Conservation (phyloP, 2,888 invertebrate species). For the Cryptus viduatorius region DNA sequence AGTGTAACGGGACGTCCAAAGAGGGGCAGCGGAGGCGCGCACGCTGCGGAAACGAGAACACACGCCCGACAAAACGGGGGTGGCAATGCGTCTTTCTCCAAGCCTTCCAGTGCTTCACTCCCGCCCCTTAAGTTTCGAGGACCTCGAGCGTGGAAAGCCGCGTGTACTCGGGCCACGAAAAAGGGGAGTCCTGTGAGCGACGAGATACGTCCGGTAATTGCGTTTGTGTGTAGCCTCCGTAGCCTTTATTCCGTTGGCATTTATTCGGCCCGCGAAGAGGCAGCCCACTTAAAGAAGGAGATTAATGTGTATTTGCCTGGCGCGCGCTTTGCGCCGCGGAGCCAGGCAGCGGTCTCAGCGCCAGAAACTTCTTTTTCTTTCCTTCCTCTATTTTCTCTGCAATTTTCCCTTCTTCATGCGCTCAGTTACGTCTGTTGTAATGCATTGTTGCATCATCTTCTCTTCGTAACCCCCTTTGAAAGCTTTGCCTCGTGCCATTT, state of each 20-base stretch:
- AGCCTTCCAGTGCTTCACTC: constrained; percentile 58
- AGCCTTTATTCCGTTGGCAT: constrained; percentile 81
- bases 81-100: constrained; percentile 66
- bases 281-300: constrained; percentile 79
- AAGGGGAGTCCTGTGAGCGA: constrained; percentile 40
- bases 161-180: constrained; percentile 44
- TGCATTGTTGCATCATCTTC: constrained; percentile 3
- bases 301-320: constrained; percentile 80
- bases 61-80: constrained; percentile 53
- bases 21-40: not conserved
- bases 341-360: constrained; percentile 72
- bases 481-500: too few species aligned
- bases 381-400: not conserved
- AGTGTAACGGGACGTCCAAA: constrained; percentile 3
- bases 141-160: constrained; percentile 57
- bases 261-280: constrained; percentile 81
- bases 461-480: too few species aligned
- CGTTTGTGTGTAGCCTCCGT: constrained; percentile 80
- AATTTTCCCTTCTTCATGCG: not conserved
- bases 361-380: not conserved
- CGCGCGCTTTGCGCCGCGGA: constrained; percentile 73
- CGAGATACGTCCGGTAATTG: constrained; percentile 78
- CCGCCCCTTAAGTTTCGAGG: constrained; percentile 47
- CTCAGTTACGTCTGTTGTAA: constrained; percentile 1
- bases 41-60: constrained; percentile 42